Conservation (phyloP, 1,140 invertebrate species). For the Drosophila seguyi region DNA sequence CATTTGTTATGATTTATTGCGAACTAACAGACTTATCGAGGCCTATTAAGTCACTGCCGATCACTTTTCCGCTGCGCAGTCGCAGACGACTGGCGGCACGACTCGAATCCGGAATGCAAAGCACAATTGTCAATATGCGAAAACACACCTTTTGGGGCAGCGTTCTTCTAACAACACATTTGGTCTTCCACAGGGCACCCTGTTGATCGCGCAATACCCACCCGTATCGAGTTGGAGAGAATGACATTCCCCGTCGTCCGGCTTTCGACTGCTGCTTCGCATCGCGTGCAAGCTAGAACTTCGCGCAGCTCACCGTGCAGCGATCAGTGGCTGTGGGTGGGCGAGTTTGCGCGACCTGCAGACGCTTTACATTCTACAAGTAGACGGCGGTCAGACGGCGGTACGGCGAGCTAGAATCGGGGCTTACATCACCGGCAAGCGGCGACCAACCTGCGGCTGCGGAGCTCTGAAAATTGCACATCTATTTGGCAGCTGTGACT, state of each 20-base stretch:
- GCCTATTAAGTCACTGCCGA: conserved; percentile 5
- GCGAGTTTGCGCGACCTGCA: conserved; percentile 53
- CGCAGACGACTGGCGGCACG: background rate
- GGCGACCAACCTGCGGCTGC: conserved; percentile 45
- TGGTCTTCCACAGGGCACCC: conserved; percentile 15
- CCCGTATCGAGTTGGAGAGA: conserved; percentile 26
- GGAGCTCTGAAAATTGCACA: conserved; percentile 62
- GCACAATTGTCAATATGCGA: conserved; percentile 37
- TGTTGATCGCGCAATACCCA: conserved; percentile 20
- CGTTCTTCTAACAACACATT: conserved; percentile 43
- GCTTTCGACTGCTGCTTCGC: conserved; percentile 29
- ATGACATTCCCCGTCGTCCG: conserved; percentile 28
- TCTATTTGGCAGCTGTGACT: conserved; percentile 63
- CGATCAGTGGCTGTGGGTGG: conserved; percentile 47
- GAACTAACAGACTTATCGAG: background rate
- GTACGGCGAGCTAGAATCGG: conserved; percentile 28
- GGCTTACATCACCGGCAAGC: conserved; percentile 52
- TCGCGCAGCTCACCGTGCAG: conserved; percentile 37
- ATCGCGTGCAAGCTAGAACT: conserved; percentile 42
- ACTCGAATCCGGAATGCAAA: conserved; percentile 39
- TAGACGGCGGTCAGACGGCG: conserved; percentile 46
- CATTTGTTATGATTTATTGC: background rate
- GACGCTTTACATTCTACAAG: conserved; percentile 47
- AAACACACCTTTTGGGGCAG: conserved; percentile 39
- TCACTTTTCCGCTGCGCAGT: conserved; percentile 28